Conservation (phyloP, 2,888 invertebrate genomes). For the Agrochola litura region DNA sequence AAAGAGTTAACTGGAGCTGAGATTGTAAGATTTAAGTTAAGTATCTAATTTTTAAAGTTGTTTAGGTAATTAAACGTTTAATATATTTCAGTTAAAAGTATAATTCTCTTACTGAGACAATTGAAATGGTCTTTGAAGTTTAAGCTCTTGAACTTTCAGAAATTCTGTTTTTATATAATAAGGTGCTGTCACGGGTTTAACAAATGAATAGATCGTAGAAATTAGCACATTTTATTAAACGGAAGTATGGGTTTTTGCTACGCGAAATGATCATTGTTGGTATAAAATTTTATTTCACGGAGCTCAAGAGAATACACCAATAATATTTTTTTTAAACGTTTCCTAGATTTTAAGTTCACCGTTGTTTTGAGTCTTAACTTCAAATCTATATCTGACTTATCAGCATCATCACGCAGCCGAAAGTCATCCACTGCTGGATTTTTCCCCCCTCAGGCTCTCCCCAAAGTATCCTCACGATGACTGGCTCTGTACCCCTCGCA, state of each 20-base stretch:
- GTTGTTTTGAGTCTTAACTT: neutral
- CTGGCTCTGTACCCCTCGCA: neutral
- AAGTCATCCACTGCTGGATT: neutral
- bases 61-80: slow-evolving; percentile 51
- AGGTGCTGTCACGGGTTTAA: neutral
- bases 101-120: slow-evolving; percentile 35
- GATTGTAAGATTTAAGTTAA: slow-evolving; percentile 51
- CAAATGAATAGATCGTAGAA: neutral
- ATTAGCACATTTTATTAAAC: neutral
- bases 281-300: neutral
- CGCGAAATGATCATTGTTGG: neutral
- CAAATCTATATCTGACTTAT: neutral
- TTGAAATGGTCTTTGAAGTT: slow-evolving; percentile 41
- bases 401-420: neutral
- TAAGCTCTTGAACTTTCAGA: slow-evolving; percentile 6
- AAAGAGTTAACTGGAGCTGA: slow-evolving; percentile 27
- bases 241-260: neutral
- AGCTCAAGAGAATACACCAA: neutral
- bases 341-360: neutral
- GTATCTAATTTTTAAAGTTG: slow-evolving; percentile 42
- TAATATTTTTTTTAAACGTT: too few species aligned
- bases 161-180: neutral
- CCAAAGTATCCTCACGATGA: neutral
- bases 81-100: slow-evolving; percentile 39
- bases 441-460: neutral